Base-by-base conservation (phyloP, 2,888 invertebrate species). In the Copidosoma aretas region DNA sequence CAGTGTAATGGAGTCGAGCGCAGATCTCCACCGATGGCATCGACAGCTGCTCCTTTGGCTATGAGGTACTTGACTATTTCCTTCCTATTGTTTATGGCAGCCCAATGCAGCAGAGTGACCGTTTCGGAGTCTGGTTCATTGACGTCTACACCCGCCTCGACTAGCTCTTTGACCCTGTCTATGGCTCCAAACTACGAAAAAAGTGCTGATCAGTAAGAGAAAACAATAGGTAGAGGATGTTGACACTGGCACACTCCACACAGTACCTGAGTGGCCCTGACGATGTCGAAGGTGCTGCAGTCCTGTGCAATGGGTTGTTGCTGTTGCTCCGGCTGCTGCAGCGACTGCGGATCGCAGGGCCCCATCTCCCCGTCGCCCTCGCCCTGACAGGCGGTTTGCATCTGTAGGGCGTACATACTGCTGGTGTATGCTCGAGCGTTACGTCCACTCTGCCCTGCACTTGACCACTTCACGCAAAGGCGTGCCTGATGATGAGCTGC, bases 41-140 rank as follows among this genome's bases (percentile, higher is more conserved):
- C 98, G 3, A 98, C 93, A 70, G 90, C 87, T 19, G 94, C 94
- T 61, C 94, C 97, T 81, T 93, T 93, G 69, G 91, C 89, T 74
- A 98, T 87, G 78, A 93, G 91, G 85, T 92, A 97, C 79, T 91
- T 90, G 68, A 97, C 94, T 76, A 98, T 93, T 78, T 98, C 96
- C 75, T 91, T 89, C 67, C 98, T 89, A 86, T 98, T 98, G 85
- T 99, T 99, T 80, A 99, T 99, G 21, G 98, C 93, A 49, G 98
- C 98, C 99, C 99, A 99, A 84, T 99, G 99, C n/a, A 99, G 86
- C 61, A 99, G 86, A 1, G 97, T 97, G 65, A 99, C 98, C 60
- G 96, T 97, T 84, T 99, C 98, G 74, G 89, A 88, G 84, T 99
- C 98, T 57, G 95, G 92, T 81, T 93, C 91, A 84, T 98, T 98